A percentile compares a stretch with the other conserved stretches of the same genome.
These are phyloP conservation scores for Sanderia malayensis DNA, from an alignment of 30 jellyfish, hydroid and myxozoan species.

Conservation along the genomic window DNA sequence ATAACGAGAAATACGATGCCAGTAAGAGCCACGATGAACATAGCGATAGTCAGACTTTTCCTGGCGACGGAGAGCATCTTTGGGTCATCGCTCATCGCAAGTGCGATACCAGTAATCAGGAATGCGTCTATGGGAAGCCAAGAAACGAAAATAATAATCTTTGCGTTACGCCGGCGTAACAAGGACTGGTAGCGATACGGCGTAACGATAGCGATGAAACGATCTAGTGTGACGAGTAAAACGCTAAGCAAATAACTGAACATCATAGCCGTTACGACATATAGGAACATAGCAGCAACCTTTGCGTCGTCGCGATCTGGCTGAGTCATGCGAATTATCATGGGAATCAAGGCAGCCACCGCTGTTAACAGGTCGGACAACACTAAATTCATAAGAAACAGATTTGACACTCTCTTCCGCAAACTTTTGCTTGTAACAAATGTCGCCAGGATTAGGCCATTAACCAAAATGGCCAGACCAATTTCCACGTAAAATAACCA, in stretches of 20 bases:
- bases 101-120: constrained; percentile 11
- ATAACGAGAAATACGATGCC: constrained; percentile 41
- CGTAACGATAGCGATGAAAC: constrained; percentile 37
- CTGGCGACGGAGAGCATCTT: constrained; percentile 1
- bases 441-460: constrained; percentile 5
- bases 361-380: constrained; percentile 38
- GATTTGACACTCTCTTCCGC: constrained; percentile 16
- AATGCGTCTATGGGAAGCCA: constrained; percentile 13
- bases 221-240: constrained; percentile 31
- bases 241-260: constrained; percentile 8
- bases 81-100: constrained; percentile 22
- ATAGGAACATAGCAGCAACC: constrained; percentile 13
- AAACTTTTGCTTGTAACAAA: constrained; percentile 11
- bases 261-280: constrained; percentile 18
- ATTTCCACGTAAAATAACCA: neutral
- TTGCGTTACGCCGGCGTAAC: constrained; percentile 19
- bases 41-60: constrained; percentile 6
- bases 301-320: neutral
- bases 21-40: constrained; percentile 12
- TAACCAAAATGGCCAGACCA: constrained; percentile 15
- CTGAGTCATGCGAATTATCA: constrained; percentile 4
- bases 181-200: constrained; percentile 35
- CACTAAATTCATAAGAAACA: constrained; percentile 28
- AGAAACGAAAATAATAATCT: neutral
- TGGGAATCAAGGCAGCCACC: constrained; percentile 1